Evolutionary conservation across 2,888 invertebrate genomes (phyloP).

Genomic region (Limnephilus lunatus): DNA sequence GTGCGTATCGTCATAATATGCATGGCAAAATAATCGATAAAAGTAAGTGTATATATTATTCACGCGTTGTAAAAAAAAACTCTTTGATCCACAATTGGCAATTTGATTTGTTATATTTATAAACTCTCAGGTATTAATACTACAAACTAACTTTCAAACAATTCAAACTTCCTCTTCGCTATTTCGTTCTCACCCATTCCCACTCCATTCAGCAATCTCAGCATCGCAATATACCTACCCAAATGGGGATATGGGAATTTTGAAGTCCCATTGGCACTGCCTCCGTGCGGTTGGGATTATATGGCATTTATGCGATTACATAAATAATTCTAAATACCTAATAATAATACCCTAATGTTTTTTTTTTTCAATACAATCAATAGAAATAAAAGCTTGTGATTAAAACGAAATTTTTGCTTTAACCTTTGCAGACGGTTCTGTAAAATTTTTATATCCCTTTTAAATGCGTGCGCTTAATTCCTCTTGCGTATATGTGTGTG

Average conservation of each 20-base stretch:
- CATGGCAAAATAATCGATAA: neutral
- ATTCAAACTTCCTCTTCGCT: neutral
- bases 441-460: too few relatives aligned
- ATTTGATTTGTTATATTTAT: neutral
- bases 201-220: neutral
- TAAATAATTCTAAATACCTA: neutral
- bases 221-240: neutral
- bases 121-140: neutral
- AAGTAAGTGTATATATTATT: too few relatives aligned
- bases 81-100: too few relatives aligned
- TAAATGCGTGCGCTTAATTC: too few relatives aligned
- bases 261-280: neutral
- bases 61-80: too few relatives aligned
- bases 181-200: neutral
- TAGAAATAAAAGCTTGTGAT: too few relatives aligned
- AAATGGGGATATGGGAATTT: neutral
- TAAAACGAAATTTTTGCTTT: too few relatives aligned
- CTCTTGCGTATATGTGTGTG: too few relatives aligned
- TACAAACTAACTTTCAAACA: neutral
- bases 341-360: too few relatives aligned
- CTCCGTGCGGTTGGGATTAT: neutral
- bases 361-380: too few relatives aligned
- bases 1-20: neutral
- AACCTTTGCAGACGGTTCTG: too few relatives aligned
- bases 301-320: neutral